Evolutionary conservation across 1,140 invertebrate species (phyloP).

Genomic region (Drosophila ercepeae): DNA sequence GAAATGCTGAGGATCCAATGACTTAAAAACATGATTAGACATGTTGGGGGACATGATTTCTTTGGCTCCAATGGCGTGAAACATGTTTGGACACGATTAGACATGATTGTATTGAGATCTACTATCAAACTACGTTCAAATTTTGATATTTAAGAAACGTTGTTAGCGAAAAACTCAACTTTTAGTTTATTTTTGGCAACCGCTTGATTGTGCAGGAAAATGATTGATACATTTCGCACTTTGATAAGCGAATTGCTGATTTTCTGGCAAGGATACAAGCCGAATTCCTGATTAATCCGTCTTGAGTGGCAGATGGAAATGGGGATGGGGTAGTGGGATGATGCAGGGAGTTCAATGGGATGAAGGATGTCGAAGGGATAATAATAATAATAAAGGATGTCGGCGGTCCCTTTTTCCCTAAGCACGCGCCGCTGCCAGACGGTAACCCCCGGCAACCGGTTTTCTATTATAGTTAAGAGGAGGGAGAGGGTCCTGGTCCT

Average conservation of each 20-base stretch:
- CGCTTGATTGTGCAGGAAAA: conserved; percentile 14
- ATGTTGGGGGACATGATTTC: conserved; percentile 33
- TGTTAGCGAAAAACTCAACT: conserved; percentile 76
- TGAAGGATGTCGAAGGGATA: background rate
- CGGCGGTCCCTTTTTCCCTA: conserved; percentile 20
- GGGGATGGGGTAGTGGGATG: conserved; percentile 26
- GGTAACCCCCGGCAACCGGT: conserved; percentile 40
- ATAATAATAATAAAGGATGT: conserved; percentile 30
- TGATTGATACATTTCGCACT: conserved; percentile 3
- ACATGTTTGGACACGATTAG: no score
- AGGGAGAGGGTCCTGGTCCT: conserved; percentile 27
- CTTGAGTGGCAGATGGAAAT: conserved; percentile 56
- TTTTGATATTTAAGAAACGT: conserved; percentile 24
- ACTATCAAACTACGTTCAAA: conserved; percentile 71
- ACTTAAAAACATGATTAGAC: no score
- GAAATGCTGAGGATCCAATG: conserved; percentile 63
- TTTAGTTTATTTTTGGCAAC: conserved; percentile 16
- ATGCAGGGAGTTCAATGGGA: conserved; percentile 11
- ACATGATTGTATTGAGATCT: conserved; percentile 69
- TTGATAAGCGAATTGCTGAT: conserved; percentile 18
- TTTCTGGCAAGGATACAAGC: no score
- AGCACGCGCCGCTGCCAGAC: conserved; percentile 74
- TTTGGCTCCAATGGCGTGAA: no score
- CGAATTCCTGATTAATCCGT: conserved; percentile 55
- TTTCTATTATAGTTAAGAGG: conserved; percentile 3